phyloP scores from a whole-genome alignment of 2,797 vertebrate genomes.

The Lepilemur ruficaudatus region DNA sequence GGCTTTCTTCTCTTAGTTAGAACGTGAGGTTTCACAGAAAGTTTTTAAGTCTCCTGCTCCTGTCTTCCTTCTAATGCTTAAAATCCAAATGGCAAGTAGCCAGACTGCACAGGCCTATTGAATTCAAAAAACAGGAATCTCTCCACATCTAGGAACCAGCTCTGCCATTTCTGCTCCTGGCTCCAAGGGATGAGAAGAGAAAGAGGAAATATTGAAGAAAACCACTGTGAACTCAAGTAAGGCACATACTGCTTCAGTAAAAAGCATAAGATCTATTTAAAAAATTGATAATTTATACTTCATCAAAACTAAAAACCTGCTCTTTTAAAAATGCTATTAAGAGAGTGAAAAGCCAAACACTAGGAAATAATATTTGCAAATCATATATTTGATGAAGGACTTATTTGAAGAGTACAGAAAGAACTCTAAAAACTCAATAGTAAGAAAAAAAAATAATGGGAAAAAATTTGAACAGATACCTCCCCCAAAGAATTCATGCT shows the following conservation, averaged over 20 bases:
- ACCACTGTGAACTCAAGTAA: not conserved
- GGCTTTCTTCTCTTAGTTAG: not conserved
- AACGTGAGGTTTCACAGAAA: constrained; percentile 33
- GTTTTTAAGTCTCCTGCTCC: not conserved
- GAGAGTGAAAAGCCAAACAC: not conserved
- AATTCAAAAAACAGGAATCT: not conserved
- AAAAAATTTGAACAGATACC: not conserved
- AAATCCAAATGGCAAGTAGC: not conserved
- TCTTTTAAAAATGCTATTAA: not conserved
- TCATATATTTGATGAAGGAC: not conserved
- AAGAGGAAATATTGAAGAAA: not conserved
- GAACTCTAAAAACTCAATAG: not conserved
- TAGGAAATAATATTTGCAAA: not conserved
- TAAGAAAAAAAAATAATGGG: not conserved
- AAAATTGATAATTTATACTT: not conserved
- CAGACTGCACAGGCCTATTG: not conserved
- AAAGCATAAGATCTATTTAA: not conserved
- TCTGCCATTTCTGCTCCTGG: not conserved
- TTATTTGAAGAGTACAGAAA: not conserved
- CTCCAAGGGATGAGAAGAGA: not conserved
- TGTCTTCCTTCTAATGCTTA: not conserved
- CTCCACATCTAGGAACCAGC: not conserved
- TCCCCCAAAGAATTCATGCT: not conserved
- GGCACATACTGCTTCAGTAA: not conserved
- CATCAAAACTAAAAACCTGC: not conserved